Conservation (phyloP, 2,888 invertebrate species). For the Cephus nigrinus region DNA sequence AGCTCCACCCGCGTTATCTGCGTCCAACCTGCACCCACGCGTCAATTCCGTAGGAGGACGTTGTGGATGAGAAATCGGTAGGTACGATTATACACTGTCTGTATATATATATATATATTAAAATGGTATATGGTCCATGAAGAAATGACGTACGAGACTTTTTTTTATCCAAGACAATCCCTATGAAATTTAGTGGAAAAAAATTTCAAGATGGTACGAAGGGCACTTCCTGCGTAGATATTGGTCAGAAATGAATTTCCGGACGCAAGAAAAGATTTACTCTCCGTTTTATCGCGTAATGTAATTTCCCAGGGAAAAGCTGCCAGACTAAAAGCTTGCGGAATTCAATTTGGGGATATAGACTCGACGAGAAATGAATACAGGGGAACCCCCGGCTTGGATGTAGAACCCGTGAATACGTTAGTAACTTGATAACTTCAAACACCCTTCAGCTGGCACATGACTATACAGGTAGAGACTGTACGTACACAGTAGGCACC, state of each 20-base stretch:
- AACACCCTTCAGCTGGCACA: background rate
- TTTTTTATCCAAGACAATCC: background rate
- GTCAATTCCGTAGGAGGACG: conserved; percentile 21
- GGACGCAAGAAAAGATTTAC: background rate
- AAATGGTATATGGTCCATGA: background rate
- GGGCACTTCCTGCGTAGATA: background rate
- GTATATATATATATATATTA: background rate
- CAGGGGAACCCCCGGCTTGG: too few relatives aligned
- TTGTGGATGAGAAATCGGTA: background rate
- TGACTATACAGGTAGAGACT: background rate
- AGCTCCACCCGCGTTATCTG: conserved; percentile 62
- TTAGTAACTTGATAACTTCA: background rate
- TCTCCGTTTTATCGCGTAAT: background rate
- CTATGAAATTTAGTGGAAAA: background rate
- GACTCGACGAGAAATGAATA: background rate
- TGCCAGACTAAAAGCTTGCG: background rate
- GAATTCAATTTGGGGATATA: background rate
- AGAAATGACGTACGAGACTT: background rate
- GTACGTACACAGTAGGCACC: background rate
- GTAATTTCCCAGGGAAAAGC: background rate
- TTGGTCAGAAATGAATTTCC: background rate
- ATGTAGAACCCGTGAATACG: too few relatives aligned
- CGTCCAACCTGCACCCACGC: conserved; percentile 64
- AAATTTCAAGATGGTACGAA: background rate
- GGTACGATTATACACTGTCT: background rate